Conservation (phyloP, 2,113 vertebrate genomes). For the Coracopsis vasa region DNA sequence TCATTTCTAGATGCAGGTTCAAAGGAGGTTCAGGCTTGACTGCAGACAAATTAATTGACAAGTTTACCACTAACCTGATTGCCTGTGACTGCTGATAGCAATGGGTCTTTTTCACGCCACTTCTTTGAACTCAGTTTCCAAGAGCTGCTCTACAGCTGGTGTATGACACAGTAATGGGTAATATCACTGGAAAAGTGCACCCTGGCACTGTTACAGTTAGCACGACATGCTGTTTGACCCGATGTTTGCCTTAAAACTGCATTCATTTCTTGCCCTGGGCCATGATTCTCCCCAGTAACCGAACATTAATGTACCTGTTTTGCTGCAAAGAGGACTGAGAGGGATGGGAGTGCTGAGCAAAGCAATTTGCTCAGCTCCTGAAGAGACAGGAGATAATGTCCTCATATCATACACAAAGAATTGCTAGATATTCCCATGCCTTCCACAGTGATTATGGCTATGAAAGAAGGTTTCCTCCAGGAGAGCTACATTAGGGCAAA, state of each 20-base stretch:
- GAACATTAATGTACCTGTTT: neutral
- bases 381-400: neutral
- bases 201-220: neutral
- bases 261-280: neutral
- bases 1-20: constrained; percentile 79
- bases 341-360: neutral
- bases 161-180: neutral
- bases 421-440: neutral
- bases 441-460: neutral
- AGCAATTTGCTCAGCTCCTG: neutral
- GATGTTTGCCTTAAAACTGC: neutral
- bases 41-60: constrained; percentile 54
- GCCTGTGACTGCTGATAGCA: neutral
- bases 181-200: neutral
- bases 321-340: neutral
- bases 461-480: neutral
- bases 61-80: neutral
- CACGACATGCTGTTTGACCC: neutral
- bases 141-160: neutral
- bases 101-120: neutral
- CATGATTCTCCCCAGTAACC: neutral
- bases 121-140: neutral
- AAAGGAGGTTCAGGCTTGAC: constrained; percentile 84
- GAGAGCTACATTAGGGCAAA: neutral
- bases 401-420: neutral